Evolutionary conservation across 2,888 invertebrate genomes (phyloP), one percentile per base, ranked within the genome.

Genomic region (Tipula helvola): DNA sequence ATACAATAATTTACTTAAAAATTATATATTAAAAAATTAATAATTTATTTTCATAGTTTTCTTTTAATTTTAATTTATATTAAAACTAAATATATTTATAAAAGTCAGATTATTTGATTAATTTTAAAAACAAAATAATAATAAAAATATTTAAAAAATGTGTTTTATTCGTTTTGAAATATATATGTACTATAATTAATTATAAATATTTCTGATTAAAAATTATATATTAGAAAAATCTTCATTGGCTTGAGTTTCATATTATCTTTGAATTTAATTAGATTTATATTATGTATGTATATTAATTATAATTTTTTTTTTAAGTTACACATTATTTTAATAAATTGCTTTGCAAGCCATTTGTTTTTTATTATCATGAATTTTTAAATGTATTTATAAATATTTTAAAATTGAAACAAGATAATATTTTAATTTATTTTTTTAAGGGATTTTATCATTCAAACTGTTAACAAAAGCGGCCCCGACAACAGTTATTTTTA

Each of bases 241-340:
- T 84, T 84, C 84, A 84, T 84, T 84, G 84, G 84, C 84, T 84
- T 84, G 84, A 84, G 84, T 84, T 84, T 84, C 84, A 84, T 84
- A 39, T 84, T 84, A 71, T 71, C 71, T 71, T 71, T 71, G 71
- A 71, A 71, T 71, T 71, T 71, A 71, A 71, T 18, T 52, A 52
- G 52, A 52, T 52, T 52, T 71, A 28, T 71, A 28, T n/a, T n/a
- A n/a, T n/a, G 71, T 71, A 71, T 71, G 28, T 28, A 71, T 71
- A 28, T 71, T 10, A 18, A 71, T 28, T 28, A 28, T 28, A 28
- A 28, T 28, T 28, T 28, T 28, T 28, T 71, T 71, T 71, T 71
- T 71, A 71, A 28, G 71, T 71, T 71, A 71, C 28, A 71, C 52
- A 71, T 71, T 71, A 71, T 71, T 71, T 71, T 12, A 71, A 71